Base-by-base conservation (phyloP, 2,797 vertebrate genomes). In the Paedocypris micromegethes region DNA sequence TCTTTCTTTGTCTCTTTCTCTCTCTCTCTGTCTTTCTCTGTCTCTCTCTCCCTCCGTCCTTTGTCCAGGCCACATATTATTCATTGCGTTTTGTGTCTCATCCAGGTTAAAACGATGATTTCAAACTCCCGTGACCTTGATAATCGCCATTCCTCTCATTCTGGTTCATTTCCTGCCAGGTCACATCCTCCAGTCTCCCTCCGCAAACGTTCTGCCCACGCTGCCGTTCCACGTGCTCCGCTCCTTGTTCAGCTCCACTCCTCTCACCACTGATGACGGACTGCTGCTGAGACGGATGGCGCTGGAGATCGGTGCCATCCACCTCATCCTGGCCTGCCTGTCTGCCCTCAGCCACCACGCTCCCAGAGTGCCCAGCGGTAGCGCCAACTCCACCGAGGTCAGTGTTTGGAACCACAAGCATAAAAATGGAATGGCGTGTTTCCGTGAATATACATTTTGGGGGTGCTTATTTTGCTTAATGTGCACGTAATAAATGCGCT, bases 321-420 rank as follows among this genome's bases (percentile, higher is more conserved):
- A 99, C 78, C 94, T 99, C 6, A 97, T 99, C 79, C 89, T 99
- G 74, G 96, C 94, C 64, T 99, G 97, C 68, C 87, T 99, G 23
- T 98, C 96, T 2, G 97, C 96, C 50, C 91, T 99, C 48, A 98
- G 95, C 80, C 97, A 99, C 78, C 97, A 99, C 0, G 95, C 95
- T 0, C 95, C 97, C 0, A 88, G 95, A 57, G 92, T 96, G 72
- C 94, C 95, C 80, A 96, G 85, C 53, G 89, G 93, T 2, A 91
- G 69, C 72, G 80, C 88, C 81, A 96, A 75, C 75, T 93, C 93
- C 58, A 82, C 91, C 3, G 97, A 99, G 92, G 96, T 99, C 77
- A 73, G 83, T 44, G 58, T 5, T 9, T 23, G 23, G 61, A 65
- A 64, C 6, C 37, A 6, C 23, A 23, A 23, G 23, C 23, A 1